Evolutionary conservation across 23 tunicate species (phyloP).

Genomic region (Ascidia mentula): DNA sequence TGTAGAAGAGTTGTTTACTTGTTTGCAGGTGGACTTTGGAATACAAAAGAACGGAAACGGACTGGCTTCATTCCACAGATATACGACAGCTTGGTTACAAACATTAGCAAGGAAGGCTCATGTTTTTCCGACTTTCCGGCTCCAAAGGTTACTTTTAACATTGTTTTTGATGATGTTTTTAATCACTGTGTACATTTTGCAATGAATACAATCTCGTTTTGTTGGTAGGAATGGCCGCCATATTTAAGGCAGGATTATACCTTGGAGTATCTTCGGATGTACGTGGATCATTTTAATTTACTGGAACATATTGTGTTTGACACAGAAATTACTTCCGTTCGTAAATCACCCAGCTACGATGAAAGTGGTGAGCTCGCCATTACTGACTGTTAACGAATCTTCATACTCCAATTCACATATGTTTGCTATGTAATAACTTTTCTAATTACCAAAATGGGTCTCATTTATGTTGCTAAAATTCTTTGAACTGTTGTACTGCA

Average conservation of each 20-base stretch:
- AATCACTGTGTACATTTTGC: no score
- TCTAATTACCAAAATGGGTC: no score
- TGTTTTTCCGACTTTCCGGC: slow-evolving; percentile 63
- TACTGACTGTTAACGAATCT: no score
- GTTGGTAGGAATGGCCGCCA: slow-evolving; percentile 63
- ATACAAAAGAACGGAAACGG: slow-evolving; percentile 21
- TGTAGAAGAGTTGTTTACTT: no score
- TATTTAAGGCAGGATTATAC: slow-evolving; percentile 21
- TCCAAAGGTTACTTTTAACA: slow-evolving; percentile 64
- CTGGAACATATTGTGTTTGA: slow-evolving; percentile 29
- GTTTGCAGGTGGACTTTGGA: slow-evolving; percentile 68
- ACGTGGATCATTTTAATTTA: slow-evolving; percentile 53
- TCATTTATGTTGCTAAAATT: background rate
- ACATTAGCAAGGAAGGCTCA: slow-evolving; percentile 52
- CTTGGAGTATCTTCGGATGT: slow-evolving; percentile 41
- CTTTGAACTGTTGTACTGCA: background rate
- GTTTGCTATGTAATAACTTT: no score
- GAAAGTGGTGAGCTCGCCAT: slow-evolving; percentile 25
- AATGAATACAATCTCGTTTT: no score
- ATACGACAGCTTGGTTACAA: slow-evolving; percentile 49
- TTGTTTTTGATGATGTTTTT: no score
- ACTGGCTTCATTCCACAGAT: slow-evolving; percentile 19
- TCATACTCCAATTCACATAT: no score
- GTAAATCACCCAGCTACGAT: slow-evolving; percentile 1
- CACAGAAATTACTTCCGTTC: slow-evolving; percentile 27